phyloP scores from a whole-genome alignment of 2,113 vertebrate genomes.

The Albula glossodonta region DNA sequence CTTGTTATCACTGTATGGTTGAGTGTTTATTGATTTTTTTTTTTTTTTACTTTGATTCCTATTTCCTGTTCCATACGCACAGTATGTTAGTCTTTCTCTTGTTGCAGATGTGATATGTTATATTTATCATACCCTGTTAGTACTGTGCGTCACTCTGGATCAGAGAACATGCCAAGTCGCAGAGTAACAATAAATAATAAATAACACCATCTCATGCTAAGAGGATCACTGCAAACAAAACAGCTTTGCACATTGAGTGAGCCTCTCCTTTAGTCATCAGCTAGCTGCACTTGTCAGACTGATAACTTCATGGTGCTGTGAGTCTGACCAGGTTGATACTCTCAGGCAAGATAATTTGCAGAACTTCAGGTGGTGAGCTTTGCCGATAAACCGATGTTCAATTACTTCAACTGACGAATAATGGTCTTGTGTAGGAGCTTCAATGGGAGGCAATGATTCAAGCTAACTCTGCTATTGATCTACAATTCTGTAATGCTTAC shows the following conservation, averaged over 20 bases:
- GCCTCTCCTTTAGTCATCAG: not conserved
- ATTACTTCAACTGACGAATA: not conserved
- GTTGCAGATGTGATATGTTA: not conserved
- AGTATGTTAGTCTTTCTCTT: not conserved
- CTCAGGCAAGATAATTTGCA: not conserved
- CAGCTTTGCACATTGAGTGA: not conserved
- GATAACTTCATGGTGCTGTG: not conserved
- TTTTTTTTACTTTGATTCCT: too few relatives aligned
- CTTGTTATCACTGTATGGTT: too few relatives aligned
- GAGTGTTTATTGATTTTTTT: too few relatives aligned
- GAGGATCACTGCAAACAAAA: not conserved
- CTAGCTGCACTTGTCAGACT: not conserved
- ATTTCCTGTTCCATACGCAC: not conserved
- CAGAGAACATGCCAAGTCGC: not conserved
- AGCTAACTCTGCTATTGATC: too few relatives aligned
- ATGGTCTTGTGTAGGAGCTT: not conserved
- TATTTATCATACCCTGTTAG: not conserved
- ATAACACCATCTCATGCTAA: not conserved
- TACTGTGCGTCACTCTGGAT: not conserved
- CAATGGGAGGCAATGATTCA: too few relatives aligned
- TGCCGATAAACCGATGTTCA: not conserved
- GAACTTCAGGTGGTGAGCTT: not conserved
- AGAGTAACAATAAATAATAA: not conserved
- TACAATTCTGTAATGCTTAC: too few relatives aligned
- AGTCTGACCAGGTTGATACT: not conserved